These are phyloP conservation scores for Scarus forsteni DNA, from an alignment of 2,797 vertebrate species.

Conservation along the genomic window DNA sequence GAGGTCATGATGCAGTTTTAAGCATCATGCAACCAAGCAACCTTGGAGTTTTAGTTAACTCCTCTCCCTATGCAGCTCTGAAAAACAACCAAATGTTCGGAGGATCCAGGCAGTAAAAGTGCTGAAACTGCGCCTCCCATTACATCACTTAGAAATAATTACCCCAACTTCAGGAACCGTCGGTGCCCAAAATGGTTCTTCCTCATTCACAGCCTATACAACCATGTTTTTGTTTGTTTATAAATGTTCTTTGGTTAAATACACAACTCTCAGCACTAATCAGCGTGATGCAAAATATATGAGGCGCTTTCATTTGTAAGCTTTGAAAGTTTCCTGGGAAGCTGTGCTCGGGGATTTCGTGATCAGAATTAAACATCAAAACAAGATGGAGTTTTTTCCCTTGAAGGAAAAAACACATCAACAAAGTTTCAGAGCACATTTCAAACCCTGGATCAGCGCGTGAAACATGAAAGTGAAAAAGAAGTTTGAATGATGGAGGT, in stretches of 20 bases:
- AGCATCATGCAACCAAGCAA: not conserved
- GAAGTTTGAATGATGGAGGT: slow-evolving; percentile 57
- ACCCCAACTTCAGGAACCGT: no score
- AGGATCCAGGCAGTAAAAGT: not conserved
- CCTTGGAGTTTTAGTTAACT: not conserved
- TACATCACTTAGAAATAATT: not conserved
- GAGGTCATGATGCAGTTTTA: not conserved
- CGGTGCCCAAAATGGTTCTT: not conserved
- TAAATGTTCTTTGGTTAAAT: not conserved
- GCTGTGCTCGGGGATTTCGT: not conserved
- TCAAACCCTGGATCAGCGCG: slow-evolving; percentile 28
- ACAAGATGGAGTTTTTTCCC: slow-evolving; percentile 6
- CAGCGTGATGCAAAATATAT: not conserved
- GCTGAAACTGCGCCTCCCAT: not conserved
- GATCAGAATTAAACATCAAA: slow-evolving; percentile 38
- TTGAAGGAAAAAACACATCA: slow-evolving; percentile 38
- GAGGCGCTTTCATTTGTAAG: not conserved
- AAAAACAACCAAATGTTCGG: slow-evolving; percentile 1
- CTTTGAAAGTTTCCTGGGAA: slow-evolving; percentile 14
- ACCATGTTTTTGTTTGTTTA: not conserved
- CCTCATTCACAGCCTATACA: not conserved
- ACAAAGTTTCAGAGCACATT: slow-evolving; percentile 19
- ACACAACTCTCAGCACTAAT: not conserved
- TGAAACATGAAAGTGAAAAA: slow-evolving; percentile 27
- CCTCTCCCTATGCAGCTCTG: not conserved